These are phyloP conservation scores for Scylla paramamosain DNA, from an alignment of 1,140 invertebrate genomes.

Conservation along the genomic window DNA sequence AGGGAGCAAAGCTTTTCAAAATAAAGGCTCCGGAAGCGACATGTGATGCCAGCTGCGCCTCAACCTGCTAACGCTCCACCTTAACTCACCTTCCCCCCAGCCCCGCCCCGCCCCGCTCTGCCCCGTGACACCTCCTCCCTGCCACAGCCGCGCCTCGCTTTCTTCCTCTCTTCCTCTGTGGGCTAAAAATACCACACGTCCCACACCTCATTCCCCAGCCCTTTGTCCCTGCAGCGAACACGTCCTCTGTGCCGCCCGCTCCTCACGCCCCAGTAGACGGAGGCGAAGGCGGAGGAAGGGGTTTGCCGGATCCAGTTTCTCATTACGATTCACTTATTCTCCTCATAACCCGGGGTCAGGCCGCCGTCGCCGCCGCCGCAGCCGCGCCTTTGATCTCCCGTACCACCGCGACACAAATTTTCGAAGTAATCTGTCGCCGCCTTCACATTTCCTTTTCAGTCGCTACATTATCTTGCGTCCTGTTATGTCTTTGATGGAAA, in stretches of 20 bases:
- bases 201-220: too few relatives aligned
- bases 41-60: background rate
- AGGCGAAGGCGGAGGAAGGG: background rate
- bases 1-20: too few relatives aligned
- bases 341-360: conserved; percentile 7
- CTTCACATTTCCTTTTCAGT: background rate
- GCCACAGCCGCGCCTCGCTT: background rate
- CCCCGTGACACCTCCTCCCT: background rate
- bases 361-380: background rate
- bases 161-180: background rate
- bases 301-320: background rate
- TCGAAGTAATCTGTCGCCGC: background rate
- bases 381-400: background rate
- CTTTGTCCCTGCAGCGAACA: too few relatives aligned
- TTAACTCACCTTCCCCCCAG: background rate
- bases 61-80: background rate
- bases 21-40: background rate
- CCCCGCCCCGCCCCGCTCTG: background rate
- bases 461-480: background rate
- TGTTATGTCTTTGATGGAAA: conserved; percentile 18
- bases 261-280: background rate
- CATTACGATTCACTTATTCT: conserved; percentile 23
- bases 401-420: background rate
- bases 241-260: too few relatives aligned
- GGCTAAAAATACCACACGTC: background rate